Percentiles rank a stretch among this genome's conserved stretches.
phyloP scores from a whole-genome alignment of 2,797 vertebrate species.

The Cottoperca gobio region DNA sequence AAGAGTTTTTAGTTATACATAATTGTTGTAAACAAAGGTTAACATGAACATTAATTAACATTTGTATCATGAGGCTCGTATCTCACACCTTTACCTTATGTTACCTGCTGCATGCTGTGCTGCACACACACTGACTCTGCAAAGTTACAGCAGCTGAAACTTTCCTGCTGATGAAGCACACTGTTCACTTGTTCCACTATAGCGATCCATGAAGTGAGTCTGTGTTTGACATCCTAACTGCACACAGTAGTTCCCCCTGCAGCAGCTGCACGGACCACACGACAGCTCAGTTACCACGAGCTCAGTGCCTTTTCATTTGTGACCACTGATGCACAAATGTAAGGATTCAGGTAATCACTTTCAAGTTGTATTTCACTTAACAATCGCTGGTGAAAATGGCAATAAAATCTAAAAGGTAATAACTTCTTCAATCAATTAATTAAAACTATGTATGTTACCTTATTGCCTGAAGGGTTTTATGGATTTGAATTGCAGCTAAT shows the following conservation, averaged over 20 bases:
- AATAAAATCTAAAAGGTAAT: background rate
- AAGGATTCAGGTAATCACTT: background rate
- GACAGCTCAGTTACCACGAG: background rate
- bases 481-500: constrained; percentile 10
- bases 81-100: constrained; percentile 14
- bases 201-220: constrained; percentile 69
- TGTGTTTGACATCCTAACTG: constrained; percentile 66
- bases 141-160: constrained; percentile 38
- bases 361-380: background rate
- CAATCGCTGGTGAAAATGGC: too few relatives aligned
- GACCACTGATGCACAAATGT: constrained; percentile 6
- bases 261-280: constrained; percentile 30
- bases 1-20: constrained; percentile 25
- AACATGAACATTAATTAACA: background rate
- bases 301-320: constrained; percentile 20
- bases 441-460: background rate
- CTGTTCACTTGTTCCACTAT: constrained; percentile 64
- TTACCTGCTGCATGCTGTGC: constrained; percentile 11
- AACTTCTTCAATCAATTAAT: background rate
- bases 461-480: background rate
- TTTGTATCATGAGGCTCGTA: background rate
- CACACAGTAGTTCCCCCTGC: constrained; percentile 38
- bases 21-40: constrained; percentile 6
- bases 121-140: constrained; percentile 35
- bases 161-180: constrained; percentile 67